These are phyloP conservation scores for Catagonus wagneri DNA, from an alignment of 2,113 vertebrate species.

Conservation along the genomic window DNA sequence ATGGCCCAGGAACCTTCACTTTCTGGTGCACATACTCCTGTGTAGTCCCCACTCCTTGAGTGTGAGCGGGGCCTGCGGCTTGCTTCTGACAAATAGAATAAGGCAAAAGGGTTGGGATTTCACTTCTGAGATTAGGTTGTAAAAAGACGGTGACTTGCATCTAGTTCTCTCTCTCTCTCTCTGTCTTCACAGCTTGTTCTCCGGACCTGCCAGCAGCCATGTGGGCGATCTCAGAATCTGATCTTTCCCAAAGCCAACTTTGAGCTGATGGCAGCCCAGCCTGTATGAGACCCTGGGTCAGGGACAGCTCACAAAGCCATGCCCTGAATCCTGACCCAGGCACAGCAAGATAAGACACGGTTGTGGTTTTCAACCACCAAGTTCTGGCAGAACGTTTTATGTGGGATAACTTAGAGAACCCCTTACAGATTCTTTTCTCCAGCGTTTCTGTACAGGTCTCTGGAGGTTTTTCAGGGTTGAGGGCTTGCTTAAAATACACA, in stretches of 20 bases:
- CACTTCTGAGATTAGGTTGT: neutral
- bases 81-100: neutral
- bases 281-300: neutral
- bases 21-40: too few relatives aligned
- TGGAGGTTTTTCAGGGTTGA: neutral
- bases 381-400: neutral
- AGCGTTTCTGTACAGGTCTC: neutral
- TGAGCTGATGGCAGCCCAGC: neutral
- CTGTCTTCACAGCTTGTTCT: neutral
- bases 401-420: neutral
- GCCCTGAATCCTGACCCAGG: neutral
- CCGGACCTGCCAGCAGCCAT: neutral
- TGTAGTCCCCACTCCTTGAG: too few relatives aligned
- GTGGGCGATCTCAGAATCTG: neutral
- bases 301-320: neutral
- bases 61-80: neutral
- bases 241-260: neutral
- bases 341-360: neutral
- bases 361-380: neutral
- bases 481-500: neutral
- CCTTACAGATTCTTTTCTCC: neutral
- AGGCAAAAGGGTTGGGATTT: too few relatives aligned
- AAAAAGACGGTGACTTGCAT: neutral
- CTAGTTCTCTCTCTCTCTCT: neutral
- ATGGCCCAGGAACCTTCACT: neutral